Percentiles rank a stretch among this genome's conserved stretches.
Conservation (phyloP, 2,113 vertebrate species). For the Triplophysa siluroides region DNA sequence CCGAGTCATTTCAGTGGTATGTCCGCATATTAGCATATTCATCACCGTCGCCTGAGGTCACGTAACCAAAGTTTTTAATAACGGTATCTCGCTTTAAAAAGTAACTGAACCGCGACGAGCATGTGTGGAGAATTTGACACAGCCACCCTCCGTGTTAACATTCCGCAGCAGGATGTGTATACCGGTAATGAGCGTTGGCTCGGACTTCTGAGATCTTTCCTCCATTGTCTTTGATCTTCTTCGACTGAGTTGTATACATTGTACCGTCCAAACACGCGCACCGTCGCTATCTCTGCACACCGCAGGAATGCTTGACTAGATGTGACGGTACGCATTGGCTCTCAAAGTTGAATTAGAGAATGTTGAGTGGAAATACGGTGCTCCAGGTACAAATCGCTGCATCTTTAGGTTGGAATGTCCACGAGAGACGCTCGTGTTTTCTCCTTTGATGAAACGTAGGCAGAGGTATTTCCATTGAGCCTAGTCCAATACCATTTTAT, state of each 20-base stretch:
- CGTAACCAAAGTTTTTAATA: slow-evolving; percentile 42
- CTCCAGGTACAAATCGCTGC: no score
- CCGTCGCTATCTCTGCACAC: slow-evolving; percentile 29
- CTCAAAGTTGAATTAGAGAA: neutral
- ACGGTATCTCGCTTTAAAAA: slow-evolving; percentile 44
- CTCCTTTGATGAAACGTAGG: no score
- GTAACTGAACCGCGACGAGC: slow-evolving; percentile 43
- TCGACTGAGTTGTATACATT: slow-evolving; percentile 19
- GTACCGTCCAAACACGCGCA: slow-evolving; percentile 23
- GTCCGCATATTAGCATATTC: slow-evolving; percentile 57
- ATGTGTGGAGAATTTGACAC: slow-evolving; percentile 49
- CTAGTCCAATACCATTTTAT: no score
- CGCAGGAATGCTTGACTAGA: slow-evolving; percentile 40
- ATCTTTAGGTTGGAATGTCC: no score
- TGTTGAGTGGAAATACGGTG: neutral
- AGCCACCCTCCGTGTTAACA: slow-evolving; percentile 43
- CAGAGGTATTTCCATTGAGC: no score
- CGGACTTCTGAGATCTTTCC: slow-evolving; percentile 43
- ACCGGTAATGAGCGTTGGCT: slow-evolving; percentile 19
- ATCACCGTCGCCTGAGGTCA: slow-evolving; percentile 34
- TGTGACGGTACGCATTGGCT: slow-evolving; percentile 15
- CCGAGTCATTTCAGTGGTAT: slow-evolving; percentile 41
- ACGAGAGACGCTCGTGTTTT: no score
- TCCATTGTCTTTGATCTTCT: slow-evolving; percentile 50
- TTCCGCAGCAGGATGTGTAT: slow-evolving; percentile 34